A percentile compares a stretch with the other conserved stretches of the same genome.
These are phyloP conservation scores for Melieria omissa DNA, from an alignment of 2,888 invertebrate genomes.

Conservation along the genomic window DNA sequence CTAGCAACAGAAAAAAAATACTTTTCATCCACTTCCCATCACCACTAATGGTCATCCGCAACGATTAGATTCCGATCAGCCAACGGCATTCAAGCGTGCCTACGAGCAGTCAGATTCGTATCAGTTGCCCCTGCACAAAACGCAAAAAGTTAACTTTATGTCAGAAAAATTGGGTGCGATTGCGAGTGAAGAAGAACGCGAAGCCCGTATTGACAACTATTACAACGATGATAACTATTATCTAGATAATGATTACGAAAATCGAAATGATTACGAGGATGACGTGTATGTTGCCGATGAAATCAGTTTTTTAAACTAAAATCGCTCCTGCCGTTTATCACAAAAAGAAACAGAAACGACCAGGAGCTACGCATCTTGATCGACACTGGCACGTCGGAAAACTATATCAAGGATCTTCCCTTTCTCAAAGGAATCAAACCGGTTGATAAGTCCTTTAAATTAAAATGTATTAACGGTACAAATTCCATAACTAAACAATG, in stretches of 20 bases:
- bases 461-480: conserved; percentile 33
- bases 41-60: background rate
- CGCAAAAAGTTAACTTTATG: conserved; percentile 18
- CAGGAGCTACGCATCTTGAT: conserved; percentile 24
- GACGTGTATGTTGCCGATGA: conserved; percentile 6
- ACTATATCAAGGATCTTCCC: conserved; percentile 27
- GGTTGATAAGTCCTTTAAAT: conserved; percentile 8
- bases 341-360: conserved; percentile 14
- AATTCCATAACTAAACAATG: conserved; percentile 23
- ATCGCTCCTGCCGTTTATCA: conserved; percentile 32
- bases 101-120: background rate
- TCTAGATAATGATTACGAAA: background rate
- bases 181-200: too few species aligned
- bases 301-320: conserved; percentile 10
- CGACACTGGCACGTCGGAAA: conserved; percentile 32
- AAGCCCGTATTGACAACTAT: background rate
- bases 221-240: conserved; percentile 4
- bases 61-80: too few species aligned
- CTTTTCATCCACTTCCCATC: background rate
- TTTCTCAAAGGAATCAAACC: conserved; percentile 9
- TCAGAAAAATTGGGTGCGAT: background rate
- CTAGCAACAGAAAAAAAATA: background rate
- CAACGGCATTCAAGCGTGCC: background rate
- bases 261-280: conserved; percentile 19
- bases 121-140: conserved; percentile 9